Conservation (phyloP, 2,797 vertebrate species). For the Myotis vivesi region DNA sequence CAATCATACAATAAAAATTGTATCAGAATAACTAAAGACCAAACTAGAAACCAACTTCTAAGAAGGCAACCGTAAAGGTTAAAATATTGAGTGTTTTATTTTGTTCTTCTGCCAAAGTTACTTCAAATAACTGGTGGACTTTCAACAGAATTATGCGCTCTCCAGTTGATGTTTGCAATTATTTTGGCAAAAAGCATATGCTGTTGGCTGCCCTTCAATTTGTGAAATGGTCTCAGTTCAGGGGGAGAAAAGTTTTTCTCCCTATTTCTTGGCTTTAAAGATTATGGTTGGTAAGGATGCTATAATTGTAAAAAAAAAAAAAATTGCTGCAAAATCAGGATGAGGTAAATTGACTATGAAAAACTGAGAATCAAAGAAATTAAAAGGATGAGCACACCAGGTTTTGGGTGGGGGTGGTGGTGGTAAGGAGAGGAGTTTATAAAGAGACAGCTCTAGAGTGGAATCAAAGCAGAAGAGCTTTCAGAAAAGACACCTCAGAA, state of each 20-base stretch:
- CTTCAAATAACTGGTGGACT: slow-evolving; percentile 84
- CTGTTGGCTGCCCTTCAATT: slow-evolving; percentile 81
- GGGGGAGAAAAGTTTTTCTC: slow-evolving; percentile 77
- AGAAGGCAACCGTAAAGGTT: slow-evolving; percentile 86
- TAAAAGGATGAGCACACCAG: slow-evolving; percentile 65
- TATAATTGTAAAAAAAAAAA: background rate
- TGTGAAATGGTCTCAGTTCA: slow-evolving; percentile 80
- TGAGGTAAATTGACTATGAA: slow-evolving; percentile 75
- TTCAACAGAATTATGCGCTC: slow-evolving; percentile 85
- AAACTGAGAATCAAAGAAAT: slow-evolving; percentile 75
- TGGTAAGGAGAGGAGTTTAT: slow-evolving; percentile 51
- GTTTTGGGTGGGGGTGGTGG: background rate
- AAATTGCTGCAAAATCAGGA: slow-evolving; percentile 75
- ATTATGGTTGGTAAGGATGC: slow-evolving; percentile 71
- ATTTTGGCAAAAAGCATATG: slow-evolving; percentile 83
- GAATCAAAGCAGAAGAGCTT: slow-evolving; percentile 87
- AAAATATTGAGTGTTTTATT: slow-evolving; percentile 84
- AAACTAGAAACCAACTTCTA: slow-evolving; percentile 87
- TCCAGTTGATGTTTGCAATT: slow-evolving; percentile 86
- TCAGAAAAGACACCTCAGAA: slow-evolving; percentile 89
- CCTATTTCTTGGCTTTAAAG: slow-evolving; percentile 79
- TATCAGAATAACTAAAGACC: slow-evolving; percentile 85
- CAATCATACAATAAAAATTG: slow-evolving; percentile 87
- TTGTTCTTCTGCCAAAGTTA: slow-evolving; percentile 85
- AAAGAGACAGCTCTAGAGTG: slow-evolving; percentile 83